phyloP scores from a whole-genome alignment of 2,888 invertebrate genomes.

The Kuschelorhynchus macadamiae region DNA sequence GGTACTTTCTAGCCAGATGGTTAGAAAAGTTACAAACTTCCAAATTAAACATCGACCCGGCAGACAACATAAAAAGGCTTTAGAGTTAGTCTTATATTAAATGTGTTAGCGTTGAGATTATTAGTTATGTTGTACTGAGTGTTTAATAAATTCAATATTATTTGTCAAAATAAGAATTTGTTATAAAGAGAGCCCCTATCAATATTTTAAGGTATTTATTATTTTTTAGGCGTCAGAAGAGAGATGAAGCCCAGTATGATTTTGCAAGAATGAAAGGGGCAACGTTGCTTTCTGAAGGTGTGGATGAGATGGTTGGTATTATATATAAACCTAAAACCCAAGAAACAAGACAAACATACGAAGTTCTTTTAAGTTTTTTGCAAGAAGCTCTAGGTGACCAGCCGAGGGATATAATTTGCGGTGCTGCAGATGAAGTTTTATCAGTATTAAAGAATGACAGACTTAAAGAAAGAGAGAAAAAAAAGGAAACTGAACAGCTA shows the following conservation, averaged over 20 bases:
- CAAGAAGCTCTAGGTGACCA: conserved; percentile 98
- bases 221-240: conserved; percentile 81
- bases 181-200: no score
- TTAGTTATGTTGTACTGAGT: no score
- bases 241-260: conserved; percentile 94
- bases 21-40: no score
- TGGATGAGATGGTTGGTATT: conserved; percentile 95
- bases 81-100: no score
- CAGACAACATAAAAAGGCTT: no score
- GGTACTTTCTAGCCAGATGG: no score
- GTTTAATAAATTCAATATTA: no score
- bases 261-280: conserved; percentile 91
- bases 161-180: no score
- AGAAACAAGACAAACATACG: conserved; percentile 97
- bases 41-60: no score
- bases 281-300: conserved; percentile 86
- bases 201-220: no score
- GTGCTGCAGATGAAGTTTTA: conserved; percentile 99
- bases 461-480: conserved; percentile 93
- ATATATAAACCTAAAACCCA: conserved; percentile 97
- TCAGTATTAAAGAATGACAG: conserved; percentile 95
- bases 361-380: conserved; percentile 94
- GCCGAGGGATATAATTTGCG: conserved; percentile 96
- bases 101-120: no score
- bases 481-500: conserved; percentile 90